Evolutionary conservation across 2,797 vertebrate species (phyloP).

Genomic region (Aquila chrysaetos): DNA sequence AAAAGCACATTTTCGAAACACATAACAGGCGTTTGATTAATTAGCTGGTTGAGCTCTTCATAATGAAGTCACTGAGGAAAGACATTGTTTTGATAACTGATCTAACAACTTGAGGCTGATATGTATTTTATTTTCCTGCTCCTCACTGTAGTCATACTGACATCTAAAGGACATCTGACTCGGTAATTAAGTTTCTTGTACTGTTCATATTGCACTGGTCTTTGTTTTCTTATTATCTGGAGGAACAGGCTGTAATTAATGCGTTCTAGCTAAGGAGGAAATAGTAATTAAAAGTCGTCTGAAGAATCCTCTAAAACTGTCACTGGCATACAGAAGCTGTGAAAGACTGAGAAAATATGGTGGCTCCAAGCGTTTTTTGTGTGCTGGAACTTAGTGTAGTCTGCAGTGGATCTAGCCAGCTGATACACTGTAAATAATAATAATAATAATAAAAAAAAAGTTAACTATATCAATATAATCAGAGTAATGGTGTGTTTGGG

Average conservation of each 20-base stretch:
- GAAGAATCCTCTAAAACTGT: neutral
- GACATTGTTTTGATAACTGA: conserved; percentile 44
- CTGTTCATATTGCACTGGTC: conserved; percentile 2
- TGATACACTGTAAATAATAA: neutral
- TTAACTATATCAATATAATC: neutral
- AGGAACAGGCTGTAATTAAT: conserved; percentile 24
- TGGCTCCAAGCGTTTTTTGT: neutral
- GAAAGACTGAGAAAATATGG: neutral
- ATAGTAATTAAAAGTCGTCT: conserved; percentile 2
- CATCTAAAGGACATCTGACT: conserved; percentile 47
- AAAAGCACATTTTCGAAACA: neutral
- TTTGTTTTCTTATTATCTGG: conserved; percentile 35
- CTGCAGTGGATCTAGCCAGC: neutral
- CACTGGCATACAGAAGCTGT: neutral
- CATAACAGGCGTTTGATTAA: neutral
- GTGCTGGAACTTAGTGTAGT: neutral
- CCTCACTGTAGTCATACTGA: neutral
- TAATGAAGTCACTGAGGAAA: conserved; percentile 26
- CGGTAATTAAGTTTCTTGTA: conserved; percentile 27
- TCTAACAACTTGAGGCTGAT: conserved; percentile 18
- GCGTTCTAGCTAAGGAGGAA: conserved; percentile 2
- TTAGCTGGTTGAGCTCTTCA: neutral
- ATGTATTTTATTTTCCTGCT: neutral
- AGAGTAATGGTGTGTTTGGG: neutral
- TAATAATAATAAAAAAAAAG: neutral